Evolutionary conservation across 2,797 vertebrate genomes (phyloP).

Genomic region (Rousettus madagascariensis): DNA sequence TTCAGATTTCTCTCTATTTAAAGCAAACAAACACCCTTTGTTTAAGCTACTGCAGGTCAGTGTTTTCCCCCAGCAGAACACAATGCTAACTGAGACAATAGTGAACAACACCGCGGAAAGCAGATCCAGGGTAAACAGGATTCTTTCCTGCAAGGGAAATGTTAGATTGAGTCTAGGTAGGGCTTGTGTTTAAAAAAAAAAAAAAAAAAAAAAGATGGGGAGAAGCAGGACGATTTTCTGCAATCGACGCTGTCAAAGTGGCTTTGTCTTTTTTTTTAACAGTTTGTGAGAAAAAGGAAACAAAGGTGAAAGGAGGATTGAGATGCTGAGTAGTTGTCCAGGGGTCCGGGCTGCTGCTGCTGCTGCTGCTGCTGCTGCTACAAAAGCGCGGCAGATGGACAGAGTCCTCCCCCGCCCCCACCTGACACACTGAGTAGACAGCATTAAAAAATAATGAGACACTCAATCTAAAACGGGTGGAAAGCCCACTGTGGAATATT

Average conservation of each 20-base stretch:
- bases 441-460: neutral
- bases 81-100: neutral
- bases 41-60: neutral
- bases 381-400: neutral
- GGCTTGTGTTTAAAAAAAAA: neutral
- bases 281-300: neutral
- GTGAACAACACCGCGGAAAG: neutral
- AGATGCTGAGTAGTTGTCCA: neutral
- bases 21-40: neutral
- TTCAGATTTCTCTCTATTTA: neutral
- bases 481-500: neutral
- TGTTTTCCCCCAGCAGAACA: neutral
- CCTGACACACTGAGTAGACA: neutral
- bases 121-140: neutral
- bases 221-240: neutral
- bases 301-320: neutral
- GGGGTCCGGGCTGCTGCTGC: neutral
- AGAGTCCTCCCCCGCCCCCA: neutral
- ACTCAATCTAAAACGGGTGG: neutral
- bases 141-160: neutral
- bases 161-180: neutral
- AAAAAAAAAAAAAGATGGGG: no score
- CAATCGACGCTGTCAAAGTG: neutral
- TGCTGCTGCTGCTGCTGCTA: neutral
- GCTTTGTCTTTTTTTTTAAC: neutral